Evolutionary conservation across 2,797 vertebrate genomes (phyloP), one percentile per base, ranked within the genome.

Genomic region (Enteromius mattozi): DNA sequence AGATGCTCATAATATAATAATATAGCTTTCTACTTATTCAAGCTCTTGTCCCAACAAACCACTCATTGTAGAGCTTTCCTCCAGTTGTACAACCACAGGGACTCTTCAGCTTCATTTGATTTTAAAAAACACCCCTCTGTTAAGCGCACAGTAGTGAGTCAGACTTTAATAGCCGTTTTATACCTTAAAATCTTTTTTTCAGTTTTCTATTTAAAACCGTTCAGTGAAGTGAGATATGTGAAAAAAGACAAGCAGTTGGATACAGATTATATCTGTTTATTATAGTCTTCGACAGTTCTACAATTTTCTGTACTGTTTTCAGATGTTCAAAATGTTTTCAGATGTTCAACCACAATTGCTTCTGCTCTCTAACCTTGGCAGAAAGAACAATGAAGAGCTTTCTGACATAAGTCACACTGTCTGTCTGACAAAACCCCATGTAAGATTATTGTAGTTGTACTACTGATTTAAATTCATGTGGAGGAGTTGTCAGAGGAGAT

Each of bases 1-100:
- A 89, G 86, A 77, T 91, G 92, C 45, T 19, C 7, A 69, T 40
- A 61, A 33, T 33, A 33, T 33, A 33, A 33, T 2, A 9, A 74
- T 56, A 3, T 24, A 27, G 47, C 37, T 37, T 10, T 59, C n/a
- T 13, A 45, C 51, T 47, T 27, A 51, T 35, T 6, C 30, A 54
- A 24, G 24, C 14, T 19, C 47, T 70, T 69, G 56, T 70, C 30
- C 30, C 4, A 65, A 21, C 59, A 63, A 63, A 30, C 6, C 16
- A 33, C 6, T 40, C 17, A 47, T 3, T 3, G 3, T 49, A 8
- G 7, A 51, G 35, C 19, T 37, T 47, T 51, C 7, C 42, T 68
- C 45, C 19, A 54, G 47, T 14, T 3, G 2, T 16, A 40, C 14
- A 6, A 54, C 49, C 27, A 24, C 33, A 56, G 13, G 54, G 21